A percentile compares a stretch with the other conserved stretches of the same genome.
Evolutionary conservation across 2,113 vertebrate species (phyloP).

Genomic region (Jacana jacana): DNA sequence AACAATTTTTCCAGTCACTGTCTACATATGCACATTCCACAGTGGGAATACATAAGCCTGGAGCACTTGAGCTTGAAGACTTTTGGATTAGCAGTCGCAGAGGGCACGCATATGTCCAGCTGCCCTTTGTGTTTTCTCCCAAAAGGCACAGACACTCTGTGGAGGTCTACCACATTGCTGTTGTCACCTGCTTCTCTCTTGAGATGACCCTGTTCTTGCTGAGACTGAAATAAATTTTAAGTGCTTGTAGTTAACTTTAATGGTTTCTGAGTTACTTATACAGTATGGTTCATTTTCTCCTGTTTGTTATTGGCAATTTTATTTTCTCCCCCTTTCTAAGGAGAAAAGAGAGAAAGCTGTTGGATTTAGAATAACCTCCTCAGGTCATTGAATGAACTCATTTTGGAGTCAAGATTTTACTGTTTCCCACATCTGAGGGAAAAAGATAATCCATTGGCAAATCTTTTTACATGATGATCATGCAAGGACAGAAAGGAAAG

Average conservation of each 20-base stretch:
- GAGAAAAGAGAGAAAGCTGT: neutral
- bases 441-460: neutral
- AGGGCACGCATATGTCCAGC: neutral
- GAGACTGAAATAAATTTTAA: neutral
- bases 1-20: slow-evolving; percentile 59
- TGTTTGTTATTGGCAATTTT: neutral
- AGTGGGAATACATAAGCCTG: slow-evolving; percentile 1
- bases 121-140: neutral
- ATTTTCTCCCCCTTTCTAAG: neutral
- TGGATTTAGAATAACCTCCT: neutral
- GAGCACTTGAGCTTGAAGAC: slow-evolving; percentile 8
- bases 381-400: neutral
- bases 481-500: neutral
- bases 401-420: neutral
- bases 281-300: neutral
- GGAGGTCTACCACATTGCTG: neutral
- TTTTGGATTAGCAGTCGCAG: neutral
- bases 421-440: neutral
- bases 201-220: neutral
- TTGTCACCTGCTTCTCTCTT: neutral
- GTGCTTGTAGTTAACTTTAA: neutral
- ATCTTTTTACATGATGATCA: neutral
- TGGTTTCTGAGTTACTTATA: neutral
- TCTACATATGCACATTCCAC: slow-evolving; percentile 50
- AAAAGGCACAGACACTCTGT: neutral